These are phyloP conservation scores for Meiosimyza decipiens DNA, from an alignment of 2,888 invertebrate species.

Conservation along the genomic window DNA sequence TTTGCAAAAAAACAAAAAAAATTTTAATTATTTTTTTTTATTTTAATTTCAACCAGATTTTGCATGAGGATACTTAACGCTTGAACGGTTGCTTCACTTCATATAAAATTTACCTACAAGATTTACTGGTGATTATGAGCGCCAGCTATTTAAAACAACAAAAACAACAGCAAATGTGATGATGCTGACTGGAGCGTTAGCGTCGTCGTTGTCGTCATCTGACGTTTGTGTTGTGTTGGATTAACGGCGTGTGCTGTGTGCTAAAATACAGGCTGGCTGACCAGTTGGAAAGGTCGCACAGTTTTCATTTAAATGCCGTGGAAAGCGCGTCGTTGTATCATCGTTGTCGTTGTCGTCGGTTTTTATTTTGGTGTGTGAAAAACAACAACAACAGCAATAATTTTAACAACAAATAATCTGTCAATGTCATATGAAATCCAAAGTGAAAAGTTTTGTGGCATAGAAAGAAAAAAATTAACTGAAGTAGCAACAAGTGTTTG, in stretches of 20 bases:
- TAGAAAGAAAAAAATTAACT: neutral
- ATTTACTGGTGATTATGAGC: neutral
- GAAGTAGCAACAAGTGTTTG: neutral
- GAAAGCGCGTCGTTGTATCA: constrained; percentile 12
- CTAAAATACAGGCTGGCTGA: neutral
- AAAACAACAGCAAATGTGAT: neutral
- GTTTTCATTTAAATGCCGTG: constrained; percentile 24
- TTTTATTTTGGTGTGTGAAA: neutral
- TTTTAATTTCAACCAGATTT: neutral
- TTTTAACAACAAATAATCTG: no score
- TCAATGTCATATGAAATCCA: no score
- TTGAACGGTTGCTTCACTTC: neutral
- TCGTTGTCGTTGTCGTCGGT: neutral
- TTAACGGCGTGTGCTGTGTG: constrained; percentile 4
- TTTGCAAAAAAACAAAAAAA: neutral
- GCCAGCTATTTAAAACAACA: neutral
- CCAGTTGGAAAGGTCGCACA: constrained; percentile 5
- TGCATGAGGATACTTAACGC: constrained; percentile 14
- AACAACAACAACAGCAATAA: neutral
- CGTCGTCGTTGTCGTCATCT: neutral
- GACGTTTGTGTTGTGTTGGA: neutral
- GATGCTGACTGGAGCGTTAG: neutral
- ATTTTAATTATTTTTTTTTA: neutral
- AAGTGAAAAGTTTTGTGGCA: neutral
- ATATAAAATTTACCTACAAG: no score